Evolutionary conservation across 2,888 invertebrate species (phyloP).

Genomic region (Steinernema carpocapsae): DNA sequence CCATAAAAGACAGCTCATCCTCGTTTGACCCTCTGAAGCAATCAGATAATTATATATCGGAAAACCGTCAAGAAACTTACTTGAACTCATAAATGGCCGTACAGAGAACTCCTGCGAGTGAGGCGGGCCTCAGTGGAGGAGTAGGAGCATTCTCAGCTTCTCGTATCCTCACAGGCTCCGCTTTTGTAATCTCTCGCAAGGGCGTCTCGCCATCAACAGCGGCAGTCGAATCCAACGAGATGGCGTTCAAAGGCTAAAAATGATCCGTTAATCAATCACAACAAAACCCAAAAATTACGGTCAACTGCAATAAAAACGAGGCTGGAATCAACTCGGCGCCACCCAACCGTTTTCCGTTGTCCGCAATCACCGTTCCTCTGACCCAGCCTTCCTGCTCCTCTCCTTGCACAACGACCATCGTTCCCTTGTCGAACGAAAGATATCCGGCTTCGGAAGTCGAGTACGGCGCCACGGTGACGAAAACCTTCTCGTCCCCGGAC

Average conservation of each 20-base stretch:
- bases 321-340: not conserved
- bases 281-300: not conserved
- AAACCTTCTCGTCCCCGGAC: not conserved
- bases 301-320: not conserved
- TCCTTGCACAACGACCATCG: not conserved
- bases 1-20: constrained; percentile 21
- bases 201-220: not conserved
- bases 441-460: not conserved
- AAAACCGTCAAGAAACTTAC: not conserved
- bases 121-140: not conserved
- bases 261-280: too few species aligned
- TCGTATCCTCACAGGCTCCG: not conserved
- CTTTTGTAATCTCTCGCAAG: too few species aligned
- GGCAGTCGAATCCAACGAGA: too few species aligned
- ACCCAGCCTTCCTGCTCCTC: not conserved
- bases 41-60: not conserved
- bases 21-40: not conserved
- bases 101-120: constrained; percentile 5
- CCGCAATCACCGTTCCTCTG: not conserved
- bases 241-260: too few species aligned
- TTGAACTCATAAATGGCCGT: not conserved
- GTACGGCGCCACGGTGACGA: constrained; percentile 22
- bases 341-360: constrained; percentile 23
- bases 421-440: constrained; percentile 28
- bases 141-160: too few species aligned